Conservation (phyloP, 2,797 vertebrate species). For the Pseudochirops cupreus region DNA sequence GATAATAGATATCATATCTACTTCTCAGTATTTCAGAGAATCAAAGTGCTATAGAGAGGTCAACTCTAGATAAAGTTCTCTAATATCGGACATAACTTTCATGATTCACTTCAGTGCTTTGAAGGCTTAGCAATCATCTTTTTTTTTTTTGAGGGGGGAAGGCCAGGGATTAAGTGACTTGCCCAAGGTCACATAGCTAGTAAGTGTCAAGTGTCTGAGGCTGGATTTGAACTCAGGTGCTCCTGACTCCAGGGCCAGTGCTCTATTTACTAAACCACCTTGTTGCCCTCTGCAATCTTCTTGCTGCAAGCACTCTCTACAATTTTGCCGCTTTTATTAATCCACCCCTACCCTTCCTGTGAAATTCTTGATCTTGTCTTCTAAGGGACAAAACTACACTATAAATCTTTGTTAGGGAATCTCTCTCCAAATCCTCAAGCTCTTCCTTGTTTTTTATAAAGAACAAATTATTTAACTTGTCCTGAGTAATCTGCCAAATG, state of each 20-base stretch:
- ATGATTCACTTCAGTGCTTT: neutral
- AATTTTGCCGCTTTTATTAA: neutral
- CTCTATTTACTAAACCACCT: too few relatives aligned
- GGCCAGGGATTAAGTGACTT: too few relatives aligned
- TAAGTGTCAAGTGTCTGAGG: too few relatives aligned
- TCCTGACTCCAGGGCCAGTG: too few relatives aligned
- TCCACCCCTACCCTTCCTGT: neutral
- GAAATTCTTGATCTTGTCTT: neutral
- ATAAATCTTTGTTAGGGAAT: neutral
- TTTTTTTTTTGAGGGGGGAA: too few relatives aligned
- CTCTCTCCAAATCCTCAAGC: neutral
- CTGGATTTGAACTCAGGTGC: too few relatives aligned
- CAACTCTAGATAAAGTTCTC: neutral
- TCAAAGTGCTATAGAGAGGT: neutral
- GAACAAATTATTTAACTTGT: neutral
- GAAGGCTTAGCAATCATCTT: neutral
- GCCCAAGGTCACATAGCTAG: too few relatives aligned
- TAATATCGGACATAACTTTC: neutral
- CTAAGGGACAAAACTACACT: neutral
- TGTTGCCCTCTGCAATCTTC: neutral
- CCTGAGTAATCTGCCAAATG: neutral
- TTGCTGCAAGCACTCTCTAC: neutral
- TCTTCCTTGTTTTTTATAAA: neutral
- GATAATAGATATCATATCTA: neutral
- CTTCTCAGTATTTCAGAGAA: neutral